Evolutionary conservation across 92 coral and sea anemone genomes (phyloP), one percentile per base, ranked within the genome.

Genomic region (Micromussa lordhowensis): DNA sequence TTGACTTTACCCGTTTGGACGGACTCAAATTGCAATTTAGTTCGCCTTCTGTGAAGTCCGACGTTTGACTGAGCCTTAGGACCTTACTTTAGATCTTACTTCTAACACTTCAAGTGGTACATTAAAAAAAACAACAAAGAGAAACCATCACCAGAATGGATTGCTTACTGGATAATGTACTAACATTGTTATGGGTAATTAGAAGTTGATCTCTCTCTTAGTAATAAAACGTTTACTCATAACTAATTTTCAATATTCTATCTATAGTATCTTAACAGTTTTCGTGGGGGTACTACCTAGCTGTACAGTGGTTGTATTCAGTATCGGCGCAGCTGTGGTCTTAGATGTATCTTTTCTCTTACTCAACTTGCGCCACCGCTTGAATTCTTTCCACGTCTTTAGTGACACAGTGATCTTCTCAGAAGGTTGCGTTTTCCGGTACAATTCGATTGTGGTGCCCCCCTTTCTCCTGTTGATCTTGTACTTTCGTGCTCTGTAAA

Each of bases 381-480:
- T 92, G 94, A 95, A 95, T 81, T 95, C 88, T 77, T 78, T 87
- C 98, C 98, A 95, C 51, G 55, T 95, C 86, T 94, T 95, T 8
- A 94, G 26, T 4, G 96, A 89, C 9, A 95, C 90, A 44, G 83
- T 85, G 55, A 91, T 77, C 59, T 84, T 84, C 53, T 87, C 85
- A 21, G 85, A 88, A 38, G 82, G 82, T 29, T 63, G 89, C 21
- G 70, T 87, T 57, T 35, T 68, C 40, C 88, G 49, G 64, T 75
- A 74, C 10, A 86, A 70, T 17, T 75, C 86, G 15, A 85, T 80
- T 32, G 85, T 79, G 35, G 80, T 89, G 75, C 85, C 81, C n/a
- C 89, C 88, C 81, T 75, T 78, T 68, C 73, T 80, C 54, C 69
- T 74, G 85, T 86, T 85, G 5, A 81, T 87, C 19, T 87, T 90